Conservation (phyloP, 2,113 vertebrate species). For the Bubo blakistoni region DNA sequence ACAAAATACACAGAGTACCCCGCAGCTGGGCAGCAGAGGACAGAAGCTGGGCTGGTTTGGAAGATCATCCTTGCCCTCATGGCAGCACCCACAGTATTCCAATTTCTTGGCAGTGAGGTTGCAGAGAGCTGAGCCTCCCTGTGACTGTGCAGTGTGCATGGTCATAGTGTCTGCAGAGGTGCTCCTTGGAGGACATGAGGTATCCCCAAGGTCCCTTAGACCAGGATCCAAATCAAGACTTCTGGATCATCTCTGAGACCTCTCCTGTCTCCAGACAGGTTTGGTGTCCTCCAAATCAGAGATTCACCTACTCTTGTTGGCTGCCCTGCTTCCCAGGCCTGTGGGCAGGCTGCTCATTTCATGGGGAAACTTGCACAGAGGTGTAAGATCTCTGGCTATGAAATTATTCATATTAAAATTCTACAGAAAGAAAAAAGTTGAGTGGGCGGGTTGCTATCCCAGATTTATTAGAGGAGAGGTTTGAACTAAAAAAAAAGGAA, state of each 20-base stretch:
- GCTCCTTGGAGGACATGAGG: neutral
- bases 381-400: neutral
- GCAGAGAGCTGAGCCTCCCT: neutral
- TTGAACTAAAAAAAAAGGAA: neutral
- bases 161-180: neutral
- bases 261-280: neutral
- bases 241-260: neutral
- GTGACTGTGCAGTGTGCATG: rapidly evolving
- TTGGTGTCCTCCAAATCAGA: neutral
- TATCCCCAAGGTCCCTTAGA: neutral
- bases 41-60: neutral
- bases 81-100: neutral
- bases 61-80: neutral
- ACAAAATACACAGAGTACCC: neutral
- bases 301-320: neutral
- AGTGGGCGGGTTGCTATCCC: neutral
- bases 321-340: neutral
- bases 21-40: neutral
- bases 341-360: neutral
- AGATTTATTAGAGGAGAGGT: neutral
- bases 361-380: neutral
- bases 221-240: neutral
- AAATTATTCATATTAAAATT: neutral
- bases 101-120: neutral
- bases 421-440: neutral